These are phyloP conservation scores for Condylura cristata DNA, from an alignment of 2,113 vertebrate genomes.

Conservation along the genomic window DNA sequence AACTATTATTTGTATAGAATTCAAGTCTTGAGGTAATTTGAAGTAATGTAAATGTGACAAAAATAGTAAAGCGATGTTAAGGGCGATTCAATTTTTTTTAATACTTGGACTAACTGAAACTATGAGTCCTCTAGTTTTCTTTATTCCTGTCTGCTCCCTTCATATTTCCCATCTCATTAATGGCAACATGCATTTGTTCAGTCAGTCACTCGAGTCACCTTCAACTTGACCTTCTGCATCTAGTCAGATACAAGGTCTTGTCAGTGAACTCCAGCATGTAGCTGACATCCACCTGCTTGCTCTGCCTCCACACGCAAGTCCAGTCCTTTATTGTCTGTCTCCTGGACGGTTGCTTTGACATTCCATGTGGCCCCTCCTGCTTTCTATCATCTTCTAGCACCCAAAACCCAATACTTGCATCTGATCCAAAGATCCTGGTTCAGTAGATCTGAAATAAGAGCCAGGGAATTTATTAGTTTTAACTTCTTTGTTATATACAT, in stretches of 20 bases:
- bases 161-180: background rate
- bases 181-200: background rate
- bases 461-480: background rate
- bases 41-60: constrained; percentile 17
- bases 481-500: background rate
- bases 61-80: constrained; percentile 14
- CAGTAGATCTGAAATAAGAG: background rate
- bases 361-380: background rate
- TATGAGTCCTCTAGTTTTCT: background rate
- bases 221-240: background rate
- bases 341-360: background rate
- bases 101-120: background rate
- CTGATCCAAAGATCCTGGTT: constrained; percentile 15
- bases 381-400: background rate
- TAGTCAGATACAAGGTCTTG: background rate
- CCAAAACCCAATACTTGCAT: background rate
- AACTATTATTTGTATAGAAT: background rate
- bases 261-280: background rate
- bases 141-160: background rate
- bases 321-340: background rate
- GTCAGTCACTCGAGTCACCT: background rate
- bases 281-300: background rate
- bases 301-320: background rate
- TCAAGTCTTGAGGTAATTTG: constrained; percentile 5
- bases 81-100: background rate